These are phyloP conservation scores for Ataeniobius toweri DNA, from an alignment of 2,797 vertebrate genomes.

Conservation along the genomic window DNA sequence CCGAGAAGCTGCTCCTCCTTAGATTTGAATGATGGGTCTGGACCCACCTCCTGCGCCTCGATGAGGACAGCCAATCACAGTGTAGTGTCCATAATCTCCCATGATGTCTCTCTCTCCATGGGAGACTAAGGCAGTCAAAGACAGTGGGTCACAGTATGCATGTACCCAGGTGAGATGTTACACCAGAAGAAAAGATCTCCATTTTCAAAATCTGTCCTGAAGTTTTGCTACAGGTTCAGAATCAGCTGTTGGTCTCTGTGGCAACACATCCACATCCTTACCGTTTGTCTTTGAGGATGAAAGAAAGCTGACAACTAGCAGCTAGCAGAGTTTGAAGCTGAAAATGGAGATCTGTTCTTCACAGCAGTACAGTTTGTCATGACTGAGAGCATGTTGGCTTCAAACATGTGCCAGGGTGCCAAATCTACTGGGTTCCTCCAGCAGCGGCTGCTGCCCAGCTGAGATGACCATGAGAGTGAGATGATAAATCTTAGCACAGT, in stretches of 20 bases:
- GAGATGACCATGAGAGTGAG: constrained; percentile 66
- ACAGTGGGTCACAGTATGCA: constrained; percentile 66
- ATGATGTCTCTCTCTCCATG: constrained; percentile 77
- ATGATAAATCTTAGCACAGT: constrained; percentile 74
- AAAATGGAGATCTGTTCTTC: constrained; percentile 50
- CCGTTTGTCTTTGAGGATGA: background rate
- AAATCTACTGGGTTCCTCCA: background rate
- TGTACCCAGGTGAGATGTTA: constrained; percentile 56
- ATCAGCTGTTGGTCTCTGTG: constrained; percentile 7
- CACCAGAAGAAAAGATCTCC: constrained; percentile 60
- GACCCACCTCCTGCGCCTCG: constrained; percentile 38
- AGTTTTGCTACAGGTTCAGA: background rate
- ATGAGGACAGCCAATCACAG: constrained; percentile 76
- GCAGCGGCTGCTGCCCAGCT: background rate
- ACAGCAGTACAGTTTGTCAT: constrained; percentile 50
- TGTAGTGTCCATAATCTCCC: constrained; percentile 79
- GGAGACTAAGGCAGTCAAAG: constrained; percentile 80
- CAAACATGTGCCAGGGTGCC: constrained; percentile 47
- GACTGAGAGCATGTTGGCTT: constrained; percentile 55
- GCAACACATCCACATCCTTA: background rate
- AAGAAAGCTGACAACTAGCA: background rate
- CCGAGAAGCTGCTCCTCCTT: constrained; percentile 62
- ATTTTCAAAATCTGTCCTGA: constrained; percentile 6
- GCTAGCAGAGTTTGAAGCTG: background rate
- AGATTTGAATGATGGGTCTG: constrained; percentile 29